phyloP scores from a whole-genome alignment of 2,797 vertebrate genomes.

The Enteromius afrohamiltoni region DNA sequence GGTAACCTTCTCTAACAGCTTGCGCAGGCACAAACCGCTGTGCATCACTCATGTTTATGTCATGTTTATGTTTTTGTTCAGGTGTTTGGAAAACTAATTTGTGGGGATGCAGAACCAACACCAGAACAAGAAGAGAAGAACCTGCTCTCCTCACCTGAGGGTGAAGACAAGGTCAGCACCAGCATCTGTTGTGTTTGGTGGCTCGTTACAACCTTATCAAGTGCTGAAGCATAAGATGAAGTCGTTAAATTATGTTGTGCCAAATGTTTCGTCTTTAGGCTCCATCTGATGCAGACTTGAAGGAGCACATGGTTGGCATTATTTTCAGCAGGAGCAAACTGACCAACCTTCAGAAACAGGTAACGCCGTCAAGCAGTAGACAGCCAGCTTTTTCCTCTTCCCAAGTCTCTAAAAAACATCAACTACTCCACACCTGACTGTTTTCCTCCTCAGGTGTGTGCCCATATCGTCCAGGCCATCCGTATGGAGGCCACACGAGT shows the following conservation, averaged over 20 bases:
- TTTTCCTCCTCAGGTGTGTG: slow-evolving; percentile 84
- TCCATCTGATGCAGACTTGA: slow-evolving; percentile 96
- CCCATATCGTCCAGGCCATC: slow-evolving; percentile 98
- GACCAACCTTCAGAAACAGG: slow-evolving; percentile 99
- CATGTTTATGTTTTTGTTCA: slow-evolving; percentile 60
- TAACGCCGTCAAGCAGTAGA: slow-evolving; percentile 61
- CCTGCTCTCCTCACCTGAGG: slow-evolving; percentile 94
- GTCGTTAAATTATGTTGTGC: neutral
- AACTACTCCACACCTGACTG: neutral
- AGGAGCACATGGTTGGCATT: slow-evolving; percentile 99
- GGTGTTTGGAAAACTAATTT: slow-evolving; percentile 99
- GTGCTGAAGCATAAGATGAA: neutral
- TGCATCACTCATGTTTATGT: no score
- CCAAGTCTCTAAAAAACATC: neutral
- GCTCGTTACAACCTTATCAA: neutral
- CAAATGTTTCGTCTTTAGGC: slow-evolving; percentile 76
- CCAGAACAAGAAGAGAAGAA: slow-evolving; percentile 99
- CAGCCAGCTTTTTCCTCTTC: neutral
- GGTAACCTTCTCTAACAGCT: slow-evolving; percentile 70
- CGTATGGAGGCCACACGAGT: slow-evolving; percentile 98
- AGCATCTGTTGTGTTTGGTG: neutral
- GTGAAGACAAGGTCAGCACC: slow-evolving; percentile 95
- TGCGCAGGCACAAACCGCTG: neutral
- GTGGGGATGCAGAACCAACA: slow-evolving; percentile 96
- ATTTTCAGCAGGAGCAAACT: slow-evolving; percentile 99